phyloP scores from a whole-genome alignment of 2,797 vertebrate species.

The Malacoraja senta region DNA sequence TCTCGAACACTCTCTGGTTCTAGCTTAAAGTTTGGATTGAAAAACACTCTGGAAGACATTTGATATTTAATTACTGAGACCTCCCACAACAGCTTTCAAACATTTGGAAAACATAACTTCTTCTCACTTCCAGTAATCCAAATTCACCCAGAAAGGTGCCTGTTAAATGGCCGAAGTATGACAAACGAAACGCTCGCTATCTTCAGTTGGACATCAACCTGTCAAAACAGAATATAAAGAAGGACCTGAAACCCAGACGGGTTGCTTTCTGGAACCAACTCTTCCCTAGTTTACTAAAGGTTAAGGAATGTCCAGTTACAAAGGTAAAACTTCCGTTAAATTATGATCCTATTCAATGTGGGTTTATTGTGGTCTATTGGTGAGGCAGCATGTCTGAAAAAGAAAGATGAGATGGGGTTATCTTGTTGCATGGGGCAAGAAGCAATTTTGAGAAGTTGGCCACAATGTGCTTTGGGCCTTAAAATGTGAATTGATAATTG shows the following conservation, averaged over 20 bases:
- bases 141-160: neutral
- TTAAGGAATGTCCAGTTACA: neutral
- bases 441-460: neutral
- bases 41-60: neutral
- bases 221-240: conserved; percentile 16
- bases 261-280: conserved; percentile 5
- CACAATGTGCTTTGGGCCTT: neutral
- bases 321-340: neutral
- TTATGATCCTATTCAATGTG: neutral
- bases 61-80: neutral
- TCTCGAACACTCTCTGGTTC: too few species aligned
- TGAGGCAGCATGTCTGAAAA: neutral
- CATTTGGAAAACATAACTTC: neutral
- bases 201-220: conserved; percentile 5
- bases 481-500: neutral
- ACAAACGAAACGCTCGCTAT: neutral
- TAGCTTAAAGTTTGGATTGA: neutral
- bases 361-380: neutral
- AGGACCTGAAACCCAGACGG: neutral
- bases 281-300: neutral
- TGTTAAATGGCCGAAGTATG: neutral
- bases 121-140: neutral
- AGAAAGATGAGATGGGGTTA: neutral
- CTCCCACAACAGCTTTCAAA: neutral
- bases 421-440: neutral